Base-by-base conservation (phyloP, 2,113 vertebrate species). In the Apeltes quadracus region DNA sequence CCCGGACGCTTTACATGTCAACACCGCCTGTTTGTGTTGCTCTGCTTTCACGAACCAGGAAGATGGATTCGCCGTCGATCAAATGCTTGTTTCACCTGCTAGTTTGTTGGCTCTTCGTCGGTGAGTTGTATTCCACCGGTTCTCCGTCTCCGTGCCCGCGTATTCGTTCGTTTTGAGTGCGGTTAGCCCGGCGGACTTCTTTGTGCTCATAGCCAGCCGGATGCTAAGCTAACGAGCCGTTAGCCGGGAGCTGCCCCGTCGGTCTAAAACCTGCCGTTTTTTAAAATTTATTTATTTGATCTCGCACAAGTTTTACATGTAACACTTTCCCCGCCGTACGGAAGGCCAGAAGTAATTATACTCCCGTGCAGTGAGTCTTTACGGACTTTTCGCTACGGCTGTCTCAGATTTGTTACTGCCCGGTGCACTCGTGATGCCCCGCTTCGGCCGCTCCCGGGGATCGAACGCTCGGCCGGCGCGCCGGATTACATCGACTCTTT, bases 41-140 rank as follows among this genome's bases (percentile, higher is more conserved):
- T 82, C 82, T 69, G 75, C 70, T 75, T 77, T 46, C 62, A 67
- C 63, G 75, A 88, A 93, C 81, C 91, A 93, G 91, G 92, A 93
- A 94, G 92, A 94, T 94, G 92, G 91, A 84, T 84, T 62, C 74
- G 9, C 63, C 65, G 50, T 83, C 86, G 73, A 81, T 23, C 46
- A 90, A 87, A 75, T 86, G 75, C 84, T 29, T 76, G 6, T 25
- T 83, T 75, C 39, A 78, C 41, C 43, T 92, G 14, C 5, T 88
- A 9, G 1, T 91, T 81, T 84, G 70, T 67, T 78, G 68, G 0
- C 73, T 91, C 78, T 82, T 80, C 54, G 5, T 78, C 18, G 86
- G 93, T 94, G 80, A 90, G 93, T 87, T 39, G 0, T 29, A 3
- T 23, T 18, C 0, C 1, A 0, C 2, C 8, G 0, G 1, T 13